Conservation (phyloP, 2,797 vertebrate genomes). For the Kryptopterus vitreolus region DNA sequence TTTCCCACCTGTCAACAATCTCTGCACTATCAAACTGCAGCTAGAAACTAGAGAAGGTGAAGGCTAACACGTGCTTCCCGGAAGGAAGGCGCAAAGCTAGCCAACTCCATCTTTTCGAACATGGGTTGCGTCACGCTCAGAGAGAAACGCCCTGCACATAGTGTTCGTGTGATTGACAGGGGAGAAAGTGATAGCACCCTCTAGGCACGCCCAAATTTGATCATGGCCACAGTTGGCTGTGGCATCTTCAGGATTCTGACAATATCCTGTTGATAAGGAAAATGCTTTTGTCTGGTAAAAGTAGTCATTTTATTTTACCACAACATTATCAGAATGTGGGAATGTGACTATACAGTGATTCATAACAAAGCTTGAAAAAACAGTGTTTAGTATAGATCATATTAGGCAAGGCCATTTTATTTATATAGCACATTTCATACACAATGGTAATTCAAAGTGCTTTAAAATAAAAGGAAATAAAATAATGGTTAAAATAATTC, state of each 20-base stretch:
- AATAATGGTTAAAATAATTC: too few relatives aligned
- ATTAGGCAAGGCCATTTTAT: too few relatives aligned
- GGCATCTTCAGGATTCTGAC: background rate
- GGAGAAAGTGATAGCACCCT: background rate
- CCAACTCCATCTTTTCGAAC: background rate
- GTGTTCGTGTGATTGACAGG: background rate
- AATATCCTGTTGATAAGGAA: background rate
- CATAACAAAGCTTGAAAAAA: background rate
- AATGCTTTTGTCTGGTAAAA: background rate
- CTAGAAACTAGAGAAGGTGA: background rate
- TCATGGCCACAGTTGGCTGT: background rate
- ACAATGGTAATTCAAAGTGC: too few relatives aligned
- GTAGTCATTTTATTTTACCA: background rate
- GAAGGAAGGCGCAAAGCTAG: background rate
- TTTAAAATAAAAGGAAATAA: too few relatives aligned
- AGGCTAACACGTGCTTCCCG: background rate
- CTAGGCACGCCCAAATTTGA: background rate
- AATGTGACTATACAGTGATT: background rate
- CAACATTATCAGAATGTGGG: too few relatives aligned
- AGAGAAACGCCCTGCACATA: background rate
- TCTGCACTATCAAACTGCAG: background rate
- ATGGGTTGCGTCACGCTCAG: background rate
- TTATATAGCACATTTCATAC: too few relatives aligned
- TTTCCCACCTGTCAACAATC: background rate
- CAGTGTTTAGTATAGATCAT: background rate